Base-by-base conservation (phyloP, 2,888 invertebrate genomes). In the Acanthacorydalis orientalis region DNA sequence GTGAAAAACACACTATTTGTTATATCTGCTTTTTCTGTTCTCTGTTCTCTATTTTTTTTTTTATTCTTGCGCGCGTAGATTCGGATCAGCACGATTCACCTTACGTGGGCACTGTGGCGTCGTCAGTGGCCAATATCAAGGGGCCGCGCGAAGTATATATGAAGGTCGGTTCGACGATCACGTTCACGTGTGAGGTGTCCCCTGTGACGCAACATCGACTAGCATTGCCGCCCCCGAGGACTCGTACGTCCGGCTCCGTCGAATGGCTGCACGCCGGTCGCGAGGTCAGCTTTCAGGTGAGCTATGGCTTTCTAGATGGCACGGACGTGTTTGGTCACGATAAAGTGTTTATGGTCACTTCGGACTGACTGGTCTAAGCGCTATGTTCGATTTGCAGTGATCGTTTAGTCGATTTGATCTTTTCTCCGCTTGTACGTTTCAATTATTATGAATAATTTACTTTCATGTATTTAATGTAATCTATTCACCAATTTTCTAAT, bases 251-350 rank as follows among this genome's bases (percentile, higher is more conserved):
- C 48, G 53, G 58, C 43, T 54, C 54, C 48, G 70, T 74, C 51
- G 69, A 71, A 59, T 75, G 75, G 75, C 63, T 74, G 52, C 70
- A 71, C 58, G 70, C 72, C 56, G 70, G 69, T 54, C 68, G 68
- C 57, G 70, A 72, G 59, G 64, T 75, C 55, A 68, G 69, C 60
- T 69, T 70, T 61, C 70, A 73, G 68, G 74, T 73, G 23, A 23
- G 23, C 23, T 23, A 23, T 23, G 23, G 23, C 23, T 23, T 23
- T 23, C 23, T 23, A 23, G 23, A 23, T 23, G 23, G 23, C 23
- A 23, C 23, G 23, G 23, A 23, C 23, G 23, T 23, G 23, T 23
- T 23, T 23, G 23, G 23, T 23, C 23, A 23, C 23, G 23, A 23
- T 23, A 23, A 23, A 23, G 23, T 23, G 23, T 23, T 23, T 23